These are phyloP conservation scores for Agriopis marginaria DNA, from an alignment of 2,888 invertebrate species.

Conservation along the genomic window DNA sequence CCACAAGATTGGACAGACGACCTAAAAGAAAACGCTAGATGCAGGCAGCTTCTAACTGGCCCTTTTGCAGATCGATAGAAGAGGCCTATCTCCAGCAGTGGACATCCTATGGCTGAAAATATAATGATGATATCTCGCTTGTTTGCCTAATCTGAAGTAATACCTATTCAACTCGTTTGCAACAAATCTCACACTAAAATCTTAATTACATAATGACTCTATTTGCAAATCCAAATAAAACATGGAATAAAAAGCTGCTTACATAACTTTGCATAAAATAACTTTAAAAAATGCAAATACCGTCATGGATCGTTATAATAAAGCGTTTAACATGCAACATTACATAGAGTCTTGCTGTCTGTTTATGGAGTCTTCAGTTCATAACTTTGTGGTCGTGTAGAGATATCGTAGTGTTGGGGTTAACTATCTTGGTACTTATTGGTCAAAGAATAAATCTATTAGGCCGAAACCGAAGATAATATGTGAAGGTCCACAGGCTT, in stretches of 20 bases:
- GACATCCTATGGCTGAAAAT: too few relatives aligned
- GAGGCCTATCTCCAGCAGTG: too few relatives aligned
- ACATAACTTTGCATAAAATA: conserved; percentile 44
- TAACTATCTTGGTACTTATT: conserved; percentile 16
- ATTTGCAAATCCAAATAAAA: conserved; percentile 28
- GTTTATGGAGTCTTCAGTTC: conserved; percentile 33
- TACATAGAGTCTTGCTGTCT: conserved; percentile 41
- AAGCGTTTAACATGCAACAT: conserved; percentile 46
- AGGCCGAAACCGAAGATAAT: neutral
- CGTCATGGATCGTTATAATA: conserved; percentile 48
- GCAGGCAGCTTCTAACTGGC: too few relatives aligned
- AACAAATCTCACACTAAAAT: conserved; percentile 2
- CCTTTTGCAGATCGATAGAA: too few relatives aligned
- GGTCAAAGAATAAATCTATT: neutral
- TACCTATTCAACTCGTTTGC: neutral
- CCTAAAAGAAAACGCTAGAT: too few relatives aligned
- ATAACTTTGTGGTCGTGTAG: conserved; percentile 32
- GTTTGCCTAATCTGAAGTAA: neutral
- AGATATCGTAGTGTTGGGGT: conserved; percentile 17
- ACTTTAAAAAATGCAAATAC: conserved; percentile 46
- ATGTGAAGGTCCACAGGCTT: neutral
- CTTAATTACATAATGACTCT: conserved; percentile 27
- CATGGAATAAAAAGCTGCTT: conserved; percentile 25
- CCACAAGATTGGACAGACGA: too few relatives aligned
- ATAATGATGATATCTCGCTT: too few relatives aligned